Evolutionary conservation across 2,113 vertebrate species (phyloP).

Genomic region (Tragelaphus scriptus): DNA sequence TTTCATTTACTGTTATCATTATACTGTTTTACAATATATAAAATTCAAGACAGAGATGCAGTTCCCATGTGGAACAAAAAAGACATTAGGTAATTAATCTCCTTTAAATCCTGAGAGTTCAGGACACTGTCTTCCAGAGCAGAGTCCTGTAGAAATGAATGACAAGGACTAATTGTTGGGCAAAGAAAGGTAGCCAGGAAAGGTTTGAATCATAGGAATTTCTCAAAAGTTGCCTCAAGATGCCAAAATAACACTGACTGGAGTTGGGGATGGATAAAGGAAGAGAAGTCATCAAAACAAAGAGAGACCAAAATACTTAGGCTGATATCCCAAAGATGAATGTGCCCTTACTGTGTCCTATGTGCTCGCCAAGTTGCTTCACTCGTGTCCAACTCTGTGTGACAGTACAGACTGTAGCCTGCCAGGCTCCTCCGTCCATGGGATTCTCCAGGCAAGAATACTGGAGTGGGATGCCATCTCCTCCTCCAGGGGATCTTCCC

Average conservation of each 20-base stretch:
- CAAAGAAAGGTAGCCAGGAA: neutral
- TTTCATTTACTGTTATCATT: neutral
- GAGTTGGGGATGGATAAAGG: neutral
- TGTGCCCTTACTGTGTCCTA: neutral
- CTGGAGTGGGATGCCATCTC: neutral
- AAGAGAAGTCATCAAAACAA: neutral
- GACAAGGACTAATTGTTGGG: neutral
- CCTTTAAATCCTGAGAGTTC: neutral
- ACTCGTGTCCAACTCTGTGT: neutral
- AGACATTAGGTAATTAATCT: neutral
- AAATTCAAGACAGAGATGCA: neutral
- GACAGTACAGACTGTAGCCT: neutral
- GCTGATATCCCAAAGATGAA: neutral
- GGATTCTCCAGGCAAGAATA: neutral
- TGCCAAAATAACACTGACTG: neutral
- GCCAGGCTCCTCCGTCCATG: neutral
- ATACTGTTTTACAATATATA: neutral
- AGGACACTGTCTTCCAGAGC: neutral
- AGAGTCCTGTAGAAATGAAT: neutral
- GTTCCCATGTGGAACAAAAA: neutral
- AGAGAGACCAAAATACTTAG: neutral
- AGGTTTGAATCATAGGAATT: neutral
- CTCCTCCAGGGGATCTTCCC: neutral
- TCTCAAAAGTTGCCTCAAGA: neutral
- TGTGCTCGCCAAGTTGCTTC: neutral